Base-by-base conservation (phyloP, 2,888 invertebrate species). In the Morpho achilles region DNA sequence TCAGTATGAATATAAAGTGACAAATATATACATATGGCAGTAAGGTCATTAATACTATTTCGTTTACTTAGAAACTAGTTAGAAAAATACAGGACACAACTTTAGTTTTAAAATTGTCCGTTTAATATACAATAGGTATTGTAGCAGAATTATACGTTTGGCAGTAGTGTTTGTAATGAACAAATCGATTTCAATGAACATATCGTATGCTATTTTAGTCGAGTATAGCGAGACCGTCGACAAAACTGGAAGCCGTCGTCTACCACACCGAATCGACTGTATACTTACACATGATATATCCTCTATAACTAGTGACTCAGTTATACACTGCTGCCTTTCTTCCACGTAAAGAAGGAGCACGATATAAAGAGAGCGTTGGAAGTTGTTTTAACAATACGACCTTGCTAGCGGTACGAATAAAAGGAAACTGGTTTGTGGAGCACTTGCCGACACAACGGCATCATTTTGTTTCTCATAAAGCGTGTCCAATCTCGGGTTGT, bases 151-250 rank as follows among this genome's bases (percentile, higher is more conserved):
- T 32, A 32, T 32, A 32, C 32, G 43, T 44, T 51, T 23, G 50
- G 8, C 45, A 51, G 9, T 32, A 51, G 52, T 41, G 53, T 60
- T 50, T 64, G 57, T 60, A 60, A 59, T 58, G 52, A 59, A 63
- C 61, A 68, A 78, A 77, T 77, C 72, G 73, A 76, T 78, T 79
- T 73, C 70, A 76, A 73, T 76, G 71, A 72, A 67, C 69, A 70
- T 65, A 58, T 56, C 45, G 58, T 61, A 73, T 72, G 52, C 75
- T 79, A 76, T 79, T 79, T 78, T 66, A 73, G 77, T 77, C 76
- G 75, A 73, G 64, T 62, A 67, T 50, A 52, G 66, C 64, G 67
- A 70, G 70, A 70, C 68, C 63, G 64, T 65, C 66, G 62, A 50
- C 62, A 57, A 56, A 61, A 59, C 56, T 50, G 44, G 22, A 47